These are phyloP conservation scores for Centropus bengalensis DNA, from an alignment of 2,113 vertebrate species.

Conservation along the genomic window DNA sequence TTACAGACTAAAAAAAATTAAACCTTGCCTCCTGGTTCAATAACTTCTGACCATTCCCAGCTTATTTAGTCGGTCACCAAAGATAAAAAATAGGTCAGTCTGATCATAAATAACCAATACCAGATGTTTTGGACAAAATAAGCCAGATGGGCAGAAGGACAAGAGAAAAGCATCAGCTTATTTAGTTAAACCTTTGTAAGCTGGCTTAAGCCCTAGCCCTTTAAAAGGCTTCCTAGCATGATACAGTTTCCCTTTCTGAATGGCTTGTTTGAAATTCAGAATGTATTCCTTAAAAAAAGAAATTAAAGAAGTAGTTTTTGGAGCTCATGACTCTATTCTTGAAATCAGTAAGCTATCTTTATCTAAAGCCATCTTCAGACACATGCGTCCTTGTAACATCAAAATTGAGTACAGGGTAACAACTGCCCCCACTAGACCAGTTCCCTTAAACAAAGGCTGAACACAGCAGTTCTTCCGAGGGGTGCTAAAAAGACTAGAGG, in stretches of 20 bases:
- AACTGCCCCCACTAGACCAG: background rate
- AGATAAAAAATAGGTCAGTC: background rate
- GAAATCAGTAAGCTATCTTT: background rate
- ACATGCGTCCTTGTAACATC: background rate
- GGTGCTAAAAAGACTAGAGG: background rate
- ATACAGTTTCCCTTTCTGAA: background rate
- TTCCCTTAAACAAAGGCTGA: background rate
- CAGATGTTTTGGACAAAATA: background rate
- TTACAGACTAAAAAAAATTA: background rate
- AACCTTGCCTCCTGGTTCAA: background rate
- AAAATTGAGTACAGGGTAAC: background rate
- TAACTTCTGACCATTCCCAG: background rate
- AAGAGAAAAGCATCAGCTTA: background rate
- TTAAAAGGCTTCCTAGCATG: background rate
- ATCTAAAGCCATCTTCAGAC: background rate
- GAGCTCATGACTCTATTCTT: background rate
- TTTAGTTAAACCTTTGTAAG: background rate
- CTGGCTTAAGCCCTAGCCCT: background rate
- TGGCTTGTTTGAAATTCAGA: background rate
- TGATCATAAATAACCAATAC: background rate
- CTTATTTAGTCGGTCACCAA: background rate
- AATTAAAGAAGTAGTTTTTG: background rate
- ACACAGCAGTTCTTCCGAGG: background rate
- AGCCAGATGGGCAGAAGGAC: background rate
- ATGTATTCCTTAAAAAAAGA: background rate